phyloP scores from a whole-genome alignment of 2,888 invertebrate species.

The Aromia moschata region DNA sequence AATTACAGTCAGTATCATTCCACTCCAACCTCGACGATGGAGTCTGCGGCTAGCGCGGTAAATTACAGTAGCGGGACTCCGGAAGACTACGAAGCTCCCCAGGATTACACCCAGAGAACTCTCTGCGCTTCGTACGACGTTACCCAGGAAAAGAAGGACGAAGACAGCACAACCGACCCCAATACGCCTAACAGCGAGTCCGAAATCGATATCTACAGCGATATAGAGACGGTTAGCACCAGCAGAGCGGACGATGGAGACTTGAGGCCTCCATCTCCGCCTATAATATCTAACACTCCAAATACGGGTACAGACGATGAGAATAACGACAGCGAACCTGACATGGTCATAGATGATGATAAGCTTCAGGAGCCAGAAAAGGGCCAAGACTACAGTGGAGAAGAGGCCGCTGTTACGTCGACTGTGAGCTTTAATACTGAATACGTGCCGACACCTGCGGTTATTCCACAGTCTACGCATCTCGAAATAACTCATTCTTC shows the following conservation, averaged over 20 bases:
- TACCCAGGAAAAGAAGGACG: conserved; percentile 39
- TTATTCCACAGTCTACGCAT: background rate
- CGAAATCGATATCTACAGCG: conserved; percentile 71
- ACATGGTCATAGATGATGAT: conserved; percentile 67
- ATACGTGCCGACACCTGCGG: conserved; percentile 15
- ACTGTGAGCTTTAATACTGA: conserved; percentile 39
- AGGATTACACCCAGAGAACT: conserved; percentile 53
- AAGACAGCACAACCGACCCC: conserved; percentile 41
- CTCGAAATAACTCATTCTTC: too few species aligned
- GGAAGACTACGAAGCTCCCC: conserved; percentile 46
- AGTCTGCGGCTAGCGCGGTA: conserved; percentile 22
- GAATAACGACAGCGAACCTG: conserved; percentile 64
- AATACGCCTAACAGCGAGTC: conserved; percentile 57
- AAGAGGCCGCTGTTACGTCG: conserved; percentile 49
- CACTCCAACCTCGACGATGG: conserved; percentile 38
- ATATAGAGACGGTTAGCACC: conserved; percentile 64
- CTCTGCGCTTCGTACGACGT: conserved; percentile 50
- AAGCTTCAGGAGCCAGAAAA: conserved; percentile 48
- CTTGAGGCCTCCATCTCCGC: conserved; percentile 33
- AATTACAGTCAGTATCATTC: conserved; percentile 36
- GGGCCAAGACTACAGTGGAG: conserved; percentile 45
- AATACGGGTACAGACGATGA: conserved; percentile 64
- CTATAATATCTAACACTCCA: conserved; percentile 30
- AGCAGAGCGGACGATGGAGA: conserved; percentile 55
- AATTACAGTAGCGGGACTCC: conserved; percentile 17